Evolutionary conservation across 2,797 vertebrate genomes (phyloP).

Genomic region (Urosaurus nigricauda): DNA sequence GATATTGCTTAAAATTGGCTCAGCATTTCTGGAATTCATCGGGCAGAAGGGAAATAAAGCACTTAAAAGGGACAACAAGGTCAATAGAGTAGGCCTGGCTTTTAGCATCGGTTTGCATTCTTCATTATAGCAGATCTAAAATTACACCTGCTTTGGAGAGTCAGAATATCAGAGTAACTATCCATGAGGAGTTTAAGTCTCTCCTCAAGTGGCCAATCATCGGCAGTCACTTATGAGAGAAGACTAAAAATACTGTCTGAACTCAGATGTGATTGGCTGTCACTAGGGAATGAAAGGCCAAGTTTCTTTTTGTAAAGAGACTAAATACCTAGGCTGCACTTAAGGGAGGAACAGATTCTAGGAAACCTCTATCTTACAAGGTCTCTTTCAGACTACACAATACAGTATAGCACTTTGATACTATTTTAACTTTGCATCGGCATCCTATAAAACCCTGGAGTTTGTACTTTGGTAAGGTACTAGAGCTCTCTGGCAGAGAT

Average conservation of each 20-base stretch:
- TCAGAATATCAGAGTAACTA: conserved; percentile 69
- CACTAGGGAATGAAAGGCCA: conserved; percentile 56
- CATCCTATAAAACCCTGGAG: too few species aligned
- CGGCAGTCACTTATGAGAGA: conserved; percentile 51
- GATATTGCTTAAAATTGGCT: conserved; percentile 53
- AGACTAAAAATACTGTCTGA: conserved; percentile 76
- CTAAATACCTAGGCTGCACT: conserved; percentile 13
- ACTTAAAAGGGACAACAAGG: conserved; percentile 45
- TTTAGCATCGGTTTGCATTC: neutral
- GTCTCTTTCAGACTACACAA: too few species aligned
- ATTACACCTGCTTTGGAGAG: conserved; percentile 67
- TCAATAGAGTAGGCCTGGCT: conserved; percentile 10
- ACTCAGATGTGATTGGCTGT: conserved; percentile 72
- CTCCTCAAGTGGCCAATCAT: conserved; percentile 58
- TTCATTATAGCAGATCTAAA: conserved; percentile 51
- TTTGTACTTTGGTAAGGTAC: too few species aligned
- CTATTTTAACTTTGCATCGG: too few species aligned
- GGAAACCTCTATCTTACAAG: too few species aligned
- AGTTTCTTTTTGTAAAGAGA: conserved; percentile 47
- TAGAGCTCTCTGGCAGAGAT: too few species aligned
- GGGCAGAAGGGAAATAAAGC: conserved; percentile 28
- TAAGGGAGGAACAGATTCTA: conserved; percentile 19
- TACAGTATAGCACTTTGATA: too few species aligned
- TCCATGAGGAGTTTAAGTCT: conserved; percentile 52
- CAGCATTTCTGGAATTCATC: conserved; percentile 51